Percentiles rank a stretch among this genome's conserved stretches.
These are phyloP conservation scores for Achlya flavicornis DNA, from an alignment of 2,888 invertebrate species.

Conservation along the genomic window DNA sequence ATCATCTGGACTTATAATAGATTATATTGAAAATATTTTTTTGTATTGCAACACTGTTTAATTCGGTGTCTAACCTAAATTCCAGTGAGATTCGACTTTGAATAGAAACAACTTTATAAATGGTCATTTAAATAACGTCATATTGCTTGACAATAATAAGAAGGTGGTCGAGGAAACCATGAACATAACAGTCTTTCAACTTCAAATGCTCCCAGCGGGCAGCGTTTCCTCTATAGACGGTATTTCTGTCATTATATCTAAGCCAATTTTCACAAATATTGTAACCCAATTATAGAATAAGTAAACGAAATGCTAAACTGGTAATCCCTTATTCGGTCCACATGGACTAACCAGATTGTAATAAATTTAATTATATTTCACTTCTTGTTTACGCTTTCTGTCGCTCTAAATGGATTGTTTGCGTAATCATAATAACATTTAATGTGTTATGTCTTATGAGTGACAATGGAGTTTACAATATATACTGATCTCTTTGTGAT, in stretches of 20 bases:
- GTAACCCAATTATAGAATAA: slow-evolving; percentile 3
- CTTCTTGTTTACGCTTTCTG: slow-evolving; percentile 2
- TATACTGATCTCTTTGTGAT: no score
- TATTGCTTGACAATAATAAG: no score
- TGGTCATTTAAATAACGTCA: no score
- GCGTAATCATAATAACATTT: neutral
- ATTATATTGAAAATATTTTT: slow-evolving; percentile 14
- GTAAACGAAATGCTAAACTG: neutral
- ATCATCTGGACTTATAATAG: slow-evolving; percentile 12
- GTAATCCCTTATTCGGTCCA: neutral
- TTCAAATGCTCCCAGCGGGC: no score
- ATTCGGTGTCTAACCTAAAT: neutral
- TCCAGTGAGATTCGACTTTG: neutral
- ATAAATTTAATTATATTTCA: neutral
- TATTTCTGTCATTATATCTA: neutral
- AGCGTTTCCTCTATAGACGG: no score
- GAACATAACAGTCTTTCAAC: no score
- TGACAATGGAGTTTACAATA: no score
- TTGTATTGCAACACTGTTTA: slow-evolving; percentile 1
- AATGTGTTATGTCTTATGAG: neutral
- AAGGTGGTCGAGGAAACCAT: no score
- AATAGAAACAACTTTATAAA: neutral
- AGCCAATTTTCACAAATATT: slow-evolving; percentile 2
- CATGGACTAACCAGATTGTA: neutral
- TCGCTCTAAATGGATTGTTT: neutral